phyloP scores from a whole-genome alignment of 2,113 vertebrate species.

The Crocuta crocuta region DNA sequence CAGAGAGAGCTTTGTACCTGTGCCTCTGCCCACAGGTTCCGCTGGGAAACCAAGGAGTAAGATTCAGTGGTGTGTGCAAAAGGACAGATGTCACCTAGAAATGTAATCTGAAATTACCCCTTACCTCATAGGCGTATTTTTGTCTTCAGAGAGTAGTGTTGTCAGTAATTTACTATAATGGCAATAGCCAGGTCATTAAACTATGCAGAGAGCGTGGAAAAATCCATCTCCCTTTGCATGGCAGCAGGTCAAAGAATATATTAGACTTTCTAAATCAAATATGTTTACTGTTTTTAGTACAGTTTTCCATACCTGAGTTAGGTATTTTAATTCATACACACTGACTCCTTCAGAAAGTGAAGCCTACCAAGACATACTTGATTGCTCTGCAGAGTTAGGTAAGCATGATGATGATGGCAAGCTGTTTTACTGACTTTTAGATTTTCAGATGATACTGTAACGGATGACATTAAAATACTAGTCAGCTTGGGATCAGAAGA shows the following conservation, averaged over 20 bases:
- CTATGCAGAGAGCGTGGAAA: background rate
- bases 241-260: background rate
- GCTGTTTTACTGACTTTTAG: background rate
- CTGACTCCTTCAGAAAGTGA: background rate
- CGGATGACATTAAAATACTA: constrained; percentile 11
- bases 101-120: constrained; percentile 23
- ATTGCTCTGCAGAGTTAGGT: background rate
- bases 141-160: constrained; percentile 37
- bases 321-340: background rate
- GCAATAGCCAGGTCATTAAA: constrained; percentile 39
- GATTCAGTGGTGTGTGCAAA: background rate
- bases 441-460: constrained; percentile 25
- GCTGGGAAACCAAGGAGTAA: background rate
- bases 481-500: background rate
- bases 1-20: constrained; percentile 16
- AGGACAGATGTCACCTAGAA: background rate
- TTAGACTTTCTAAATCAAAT: background rate
- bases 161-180: constrained; percentile 48
- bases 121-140: constrained; percentile 12
- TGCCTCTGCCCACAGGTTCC: background rate
- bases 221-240: background rate
- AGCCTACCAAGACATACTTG: background rate
- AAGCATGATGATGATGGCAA: background rate
- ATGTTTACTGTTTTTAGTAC: background rate
- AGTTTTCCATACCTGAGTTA: background rate